Percentiles rank a stretch among this genome's conserved stretches.
phyloP scores from a whole-genome alignment of 2,113 vertebrate genomes.

The Nannobrachium achirus region DNA sequence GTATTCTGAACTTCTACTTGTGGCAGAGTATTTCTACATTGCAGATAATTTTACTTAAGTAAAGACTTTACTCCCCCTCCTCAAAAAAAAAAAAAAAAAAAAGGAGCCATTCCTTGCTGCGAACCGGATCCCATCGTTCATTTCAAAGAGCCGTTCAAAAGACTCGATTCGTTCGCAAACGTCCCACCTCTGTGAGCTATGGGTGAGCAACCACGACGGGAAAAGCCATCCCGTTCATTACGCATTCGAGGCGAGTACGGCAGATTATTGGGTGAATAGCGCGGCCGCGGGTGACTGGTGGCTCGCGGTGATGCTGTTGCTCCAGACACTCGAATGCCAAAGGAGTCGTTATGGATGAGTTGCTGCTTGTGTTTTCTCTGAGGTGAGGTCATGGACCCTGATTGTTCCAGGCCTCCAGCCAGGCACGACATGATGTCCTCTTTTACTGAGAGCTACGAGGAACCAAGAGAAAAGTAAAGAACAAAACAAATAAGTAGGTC shows the following conservation, averaged over 20 bases:
- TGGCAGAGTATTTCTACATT: too few species aligned
- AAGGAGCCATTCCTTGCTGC: too few species aligned
- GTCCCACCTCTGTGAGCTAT: not conserved
- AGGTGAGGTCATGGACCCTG: slow-evolving; percentile 54
- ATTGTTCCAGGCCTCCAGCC: slow-evolving; percentile 58
- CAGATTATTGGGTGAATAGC: slow-evolving; percentile 3
- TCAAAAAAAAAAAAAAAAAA: too few species aligned
- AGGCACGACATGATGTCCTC: slow-evolving; percentile 39
- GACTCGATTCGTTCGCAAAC: too few species aligned
- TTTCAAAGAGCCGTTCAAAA: too few species aligned
- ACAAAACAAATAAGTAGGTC: too few species aligned
- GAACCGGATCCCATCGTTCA: too few species aligned
- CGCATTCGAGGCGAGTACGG: not conserved
- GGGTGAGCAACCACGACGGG: not conserved
- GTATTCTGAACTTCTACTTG: too few species aligned
- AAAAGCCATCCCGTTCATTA: not conserved
- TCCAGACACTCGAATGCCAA: slow-evolving; percentile 24
- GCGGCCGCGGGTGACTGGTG: slow-evolving; percentile 9
- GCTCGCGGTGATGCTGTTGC: slow-evolving; percentile 6
- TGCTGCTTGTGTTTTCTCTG: slow-evolving; percentile 58
- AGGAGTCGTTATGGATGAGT: slow-evolving; percentile 37
- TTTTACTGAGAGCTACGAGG: slow-evolving; percentile 24
- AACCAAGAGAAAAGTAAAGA: not conserved
- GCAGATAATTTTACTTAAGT: too few species aligned
- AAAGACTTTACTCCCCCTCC: too few species aligned